Evolutionary conservation across 2,113 vertebrate species (phyloP).

Genomic region (Plecturocebus donacophilus): DNA sequence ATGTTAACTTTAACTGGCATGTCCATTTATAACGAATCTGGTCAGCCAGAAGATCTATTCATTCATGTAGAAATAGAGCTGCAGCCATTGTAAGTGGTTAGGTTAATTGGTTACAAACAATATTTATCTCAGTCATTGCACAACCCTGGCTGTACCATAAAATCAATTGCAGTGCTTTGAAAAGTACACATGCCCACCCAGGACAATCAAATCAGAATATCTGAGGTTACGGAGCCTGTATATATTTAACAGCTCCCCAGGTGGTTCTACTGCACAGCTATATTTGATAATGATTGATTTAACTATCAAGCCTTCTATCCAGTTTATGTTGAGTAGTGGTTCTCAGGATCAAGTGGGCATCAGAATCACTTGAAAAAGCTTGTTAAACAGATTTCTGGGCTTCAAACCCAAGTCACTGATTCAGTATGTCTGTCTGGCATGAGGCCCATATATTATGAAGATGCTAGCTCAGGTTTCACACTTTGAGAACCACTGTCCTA

Average conservation of each 20-base stretch:
- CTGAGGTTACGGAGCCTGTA: not conserved
- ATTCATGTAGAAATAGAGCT: conserved; percentile 37
- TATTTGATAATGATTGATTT: not conserved
- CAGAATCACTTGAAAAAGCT: not conserved
- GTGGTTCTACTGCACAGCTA: not conserved
- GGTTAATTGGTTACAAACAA: conserved; percentile 32
- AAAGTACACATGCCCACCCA: not conserved
- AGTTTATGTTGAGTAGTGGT: not conserved
- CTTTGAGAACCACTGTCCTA: not conserved
- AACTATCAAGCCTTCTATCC: not conserved
- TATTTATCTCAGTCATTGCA: conserved; percentile 30
- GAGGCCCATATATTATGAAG: not conserved
- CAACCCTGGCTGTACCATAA: not conserved
- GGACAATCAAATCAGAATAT: conserved; percentile 31
- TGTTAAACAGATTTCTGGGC: not conserved
- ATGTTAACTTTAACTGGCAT: conserved; percentile 19
- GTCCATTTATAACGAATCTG: conserved; percentile 41
- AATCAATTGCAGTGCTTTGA: conserved; percentile 33
- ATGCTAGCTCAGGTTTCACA: not conserved
- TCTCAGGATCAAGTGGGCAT: not conserved
- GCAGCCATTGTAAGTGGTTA: not conserved
- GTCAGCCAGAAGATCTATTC: conserved; percentile 26
- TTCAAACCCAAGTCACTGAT: not conserved
- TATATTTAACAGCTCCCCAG: not conserved
- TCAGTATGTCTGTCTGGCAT: not conserved